These are phyloP conservation scores for Caenorhabditis afra DNA, from an alignment of 2,888 invertebrate genomes.

Conservation along the genomic window DNA sequence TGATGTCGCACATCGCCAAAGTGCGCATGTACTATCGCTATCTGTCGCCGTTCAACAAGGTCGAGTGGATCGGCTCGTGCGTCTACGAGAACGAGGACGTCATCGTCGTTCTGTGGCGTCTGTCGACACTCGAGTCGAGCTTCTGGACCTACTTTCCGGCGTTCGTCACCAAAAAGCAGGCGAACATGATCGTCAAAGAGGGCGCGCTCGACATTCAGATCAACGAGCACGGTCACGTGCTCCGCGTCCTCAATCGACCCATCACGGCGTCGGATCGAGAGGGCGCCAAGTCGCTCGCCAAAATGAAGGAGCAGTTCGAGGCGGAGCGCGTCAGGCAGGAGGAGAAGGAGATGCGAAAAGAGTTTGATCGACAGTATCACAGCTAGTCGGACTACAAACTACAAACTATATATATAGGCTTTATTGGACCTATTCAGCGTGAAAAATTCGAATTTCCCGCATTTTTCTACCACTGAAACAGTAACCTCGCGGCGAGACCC, in stretches of 20 bases:
- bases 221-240: constrained; percentile 66
- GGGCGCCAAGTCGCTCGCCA: constrained; percentile 66
- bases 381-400: neutral
- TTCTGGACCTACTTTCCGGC: constrained; percentile 72
- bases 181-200: constrained; percentile 67
- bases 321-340: constrained; percentile 53
- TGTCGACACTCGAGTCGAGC: constrained; percentile 69
- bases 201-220: constrained; percentile 75
- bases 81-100: constrained; percentile 76
- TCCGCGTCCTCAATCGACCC: constrained; percentile 73
- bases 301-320: constrained; percentile 65
- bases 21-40: constrained; percentile 75
- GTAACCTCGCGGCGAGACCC: too few species aligned
- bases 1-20: constrained; percentile 73
- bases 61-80: constrained; percentile 76
- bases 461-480: too few species aligned
- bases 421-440: neutral
- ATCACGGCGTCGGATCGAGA: constrained; percentile 72
- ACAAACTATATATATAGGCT: neutral
- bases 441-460: too few species aligned
- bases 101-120: constrained; percentile 73
- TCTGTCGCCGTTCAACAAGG: constrained; percentile 75
- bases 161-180: constrained; percentile 72
- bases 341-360: constrained; percentile 63
- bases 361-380: constrained; percentile 59